Evolutionary conservation across 2,797 vertebrate species (phyloP).

Genomic region (Pseudomugil tenellus): DNA sequence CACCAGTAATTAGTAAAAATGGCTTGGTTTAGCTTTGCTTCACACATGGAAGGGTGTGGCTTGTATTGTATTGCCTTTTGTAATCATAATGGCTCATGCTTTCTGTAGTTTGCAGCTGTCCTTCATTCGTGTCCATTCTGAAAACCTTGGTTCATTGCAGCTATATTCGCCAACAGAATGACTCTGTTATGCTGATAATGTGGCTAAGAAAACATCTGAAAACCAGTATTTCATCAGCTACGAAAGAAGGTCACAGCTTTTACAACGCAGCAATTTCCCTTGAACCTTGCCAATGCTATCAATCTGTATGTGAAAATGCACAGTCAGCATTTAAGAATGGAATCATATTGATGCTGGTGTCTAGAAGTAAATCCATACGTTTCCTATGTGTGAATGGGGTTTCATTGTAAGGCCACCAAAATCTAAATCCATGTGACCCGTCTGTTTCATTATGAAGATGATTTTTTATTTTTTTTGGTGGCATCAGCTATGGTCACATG

Average conservation of each 20-base stretch:
- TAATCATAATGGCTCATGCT: slow-evolving; percentile 12
- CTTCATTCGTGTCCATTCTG: slow-evolving; percentile 14
- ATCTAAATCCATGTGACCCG: slow-evolving; percentile 13
- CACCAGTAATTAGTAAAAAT: slow-evolving; percentile 57
- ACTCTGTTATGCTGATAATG: not conserved
- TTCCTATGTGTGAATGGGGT: slow-evolving; percentile 11
- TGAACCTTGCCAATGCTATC: slow-evolving; percentile 38
- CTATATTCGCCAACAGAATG: not conserved
- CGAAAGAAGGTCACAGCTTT: slow-evolving; percentile 23
- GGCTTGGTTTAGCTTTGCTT: slow-evolving; percentile 38
- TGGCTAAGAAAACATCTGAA: not conserved
- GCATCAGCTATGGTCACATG: slow-evolving; percentile 13
- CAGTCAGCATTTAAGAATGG: slow-evolving; percentile 40
- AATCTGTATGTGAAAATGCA: slow-evolving; percentile 30
- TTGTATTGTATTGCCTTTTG: slow-evolving; percentile 41
- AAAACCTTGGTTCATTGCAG: slow-evolving; percentile 4
- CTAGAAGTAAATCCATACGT: slow-evolving; percentile 44
- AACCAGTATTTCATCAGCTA: not conserved
- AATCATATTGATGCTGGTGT: slow-evolving; percentile 42
- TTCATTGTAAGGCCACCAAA: slow-evolving; percentile 25
- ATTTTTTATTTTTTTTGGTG: not conserved
- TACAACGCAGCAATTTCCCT: slow-evolving; percentile 20
- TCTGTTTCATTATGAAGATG: not conserved
- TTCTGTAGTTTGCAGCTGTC: slow-evolving; percentile 22
- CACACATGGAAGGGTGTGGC: slow-evolving; percentile 27